These are phyloP conservation scores for Lepidurus arcticus DNA, from an alignment of 1,140 invertebrate genomes.

Conservation along the genomic window DNA sequence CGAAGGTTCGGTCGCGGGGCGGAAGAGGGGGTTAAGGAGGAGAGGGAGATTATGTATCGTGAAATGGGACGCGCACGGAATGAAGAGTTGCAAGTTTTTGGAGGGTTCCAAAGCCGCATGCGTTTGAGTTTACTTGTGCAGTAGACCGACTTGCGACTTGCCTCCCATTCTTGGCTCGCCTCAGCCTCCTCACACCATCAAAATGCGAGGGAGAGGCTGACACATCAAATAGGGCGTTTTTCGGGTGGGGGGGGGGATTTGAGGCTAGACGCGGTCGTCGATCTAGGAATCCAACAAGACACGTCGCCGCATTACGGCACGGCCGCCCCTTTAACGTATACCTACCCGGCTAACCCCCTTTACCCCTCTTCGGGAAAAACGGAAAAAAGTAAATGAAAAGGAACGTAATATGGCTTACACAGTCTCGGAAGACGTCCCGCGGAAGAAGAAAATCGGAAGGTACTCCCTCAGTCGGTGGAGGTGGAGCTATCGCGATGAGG, in stretches of 20 bases:
- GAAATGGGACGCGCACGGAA: conserved; percentile 7
- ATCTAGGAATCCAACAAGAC: conserved; percentile 15
- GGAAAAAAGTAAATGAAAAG: not conserved
- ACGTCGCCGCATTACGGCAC: conserved; percentile 20
- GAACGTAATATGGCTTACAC: not conserved
- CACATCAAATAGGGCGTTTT: conserved; percentile 5
- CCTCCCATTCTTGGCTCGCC: not conserved
- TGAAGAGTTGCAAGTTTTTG: conserved; percentile 15
- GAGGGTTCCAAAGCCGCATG: conserved; percentile 4
- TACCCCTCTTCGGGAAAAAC: not conserved
- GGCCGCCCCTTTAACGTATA: not conserved
- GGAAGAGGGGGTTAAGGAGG: not conserved
- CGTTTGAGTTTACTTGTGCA: conserved; percentile 14
- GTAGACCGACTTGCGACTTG: conserved; percentile 4
- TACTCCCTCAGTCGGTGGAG: not conserved
- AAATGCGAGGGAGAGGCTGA: conserved; percentile 13
- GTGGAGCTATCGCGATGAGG: not conserved
- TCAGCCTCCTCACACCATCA: conserved; percentile 13
- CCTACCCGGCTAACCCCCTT: too few species aligned
- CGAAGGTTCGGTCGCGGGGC: not conserved
- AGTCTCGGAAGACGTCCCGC: conserved; percentile 10
- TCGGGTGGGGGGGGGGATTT: not conserved
- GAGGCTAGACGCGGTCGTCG: conserved; percentile 1
- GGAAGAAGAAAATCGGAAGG: not conserved
- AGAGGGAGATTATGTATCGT: not conserved